Base-by-base conservation (phyloP, 1,140 invertebrate genomes). In the Phortica variegata region DNA sequence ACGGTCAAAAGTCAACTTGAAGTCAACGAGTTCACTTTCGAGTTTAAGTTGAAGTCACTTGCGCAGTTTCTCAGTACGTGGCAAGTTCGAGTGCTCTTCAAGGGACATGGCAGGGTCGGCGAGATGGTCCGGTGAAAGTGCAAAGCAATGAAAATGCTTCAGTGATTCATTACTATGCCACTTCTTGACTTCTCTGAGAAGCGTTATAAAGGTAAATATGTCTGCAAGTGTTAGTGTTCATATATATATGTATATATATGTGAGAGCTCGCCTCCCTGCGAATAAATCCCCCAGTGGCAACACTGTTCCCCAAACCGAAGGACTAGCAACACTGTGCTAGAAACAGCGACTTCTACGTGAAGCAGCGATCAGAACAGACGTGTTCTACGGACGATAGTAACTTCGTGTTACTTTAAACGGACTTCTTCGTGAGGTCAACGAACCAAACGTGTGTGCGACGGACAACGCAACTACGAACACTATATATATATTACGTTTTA, bases 1-100 rank as follows among this genome's bases (percentile, higher is more conserved):
- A 68, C 63, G 63, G 63, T 68, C 63, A 68, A 68, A 68, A 68
- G 63, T 68, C 63, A 68, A 68, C 63, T 68, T 57, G 63, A 68
- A 68, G 63, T 68, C 60, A 26, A 6, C 10, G 63, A 68, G 63
- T 68, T 68, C 63, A 68, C 63, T 68, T 68, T 52, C 10, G 10
- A 26, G 23, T 26, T 26, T 26, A 68, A 68, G 52, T 68, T 68
- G 63, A 68, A 68, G 68, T 68, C 68, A 65, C 68, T 68, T 68
- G 63, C 57, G 23, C 23, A 26, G 23, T 10, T 26, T 26, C 23
- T 26, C 5, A 6, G 23, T 26, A 26, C 5, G 23, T 26, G 10
- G 23, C 23, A 26, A 26, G 5, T 26, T 5, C 23, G 23, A 26
- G 23, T 26, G 23, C 5, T 5, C 10, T 10, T 26, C 44, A 33